Evolutionary conservation across 2,113 vertebrate species (phyloP), one percentile per base, ranked within the genome.

Genomic region (Oreochromis tanganicae): DNA sequence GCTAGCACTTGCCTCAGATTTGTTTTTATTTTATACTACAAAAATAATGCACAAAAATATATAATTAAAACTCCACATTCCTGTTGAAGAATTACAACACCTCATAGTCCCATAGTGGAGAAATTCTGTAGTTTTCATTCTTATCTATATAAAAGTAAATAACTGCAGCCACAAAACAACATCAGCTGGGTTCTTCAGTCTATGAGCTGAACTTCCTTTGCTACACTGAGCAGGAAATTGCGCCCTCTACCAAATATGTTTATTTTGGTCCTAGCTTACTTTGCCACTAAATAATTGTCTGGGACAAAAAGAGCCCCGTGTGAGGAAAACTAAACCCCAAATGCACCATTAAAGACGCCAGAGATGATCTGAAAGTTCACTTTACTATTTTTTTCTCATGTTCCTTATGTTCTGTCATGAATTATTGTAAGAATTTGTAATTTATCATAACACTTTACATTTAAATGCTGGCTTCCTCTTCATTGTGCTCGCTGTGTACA

Each of bases 331-430:
- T 2, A 24, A 71, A 21, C 66, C 9, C 2, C 7, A 41, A 5
- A 68, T 41, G 0, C 34, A 68, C 63, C 19, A 0, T 68, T 68
- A 68, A 68, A 68, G 19, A 41, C 0, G 3, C 1, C n/a, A 43
- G 21, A 43, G 66, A 43, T 71, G n/a, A 43, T 71, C n/a, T 71
- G 38, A 43, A 24, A 71, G 66, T 71, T 71, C 38, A 27, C 7
- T 68, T 41, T 9, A 4, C 19, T 41, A 13, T 41, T 24, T 68
- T 43, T 43, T 43, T 27, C 21, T 24, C 13, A 43, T 16, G n/a
- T 16, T 27, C 1, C 0, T 43, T 14, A 43, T 0, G n/a, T 43
- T 14, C 2, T 16, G 11, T 2, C 24, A 24, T 43, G n/a, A 21
- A 43, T 43, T 38, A 68, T 13, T 68, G 34, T 68, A 68, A 38